Evolutionary conservation across 2,888 invertebrate species (phyloP).

Genomic region (Melinaea marsaeus): DNA sequence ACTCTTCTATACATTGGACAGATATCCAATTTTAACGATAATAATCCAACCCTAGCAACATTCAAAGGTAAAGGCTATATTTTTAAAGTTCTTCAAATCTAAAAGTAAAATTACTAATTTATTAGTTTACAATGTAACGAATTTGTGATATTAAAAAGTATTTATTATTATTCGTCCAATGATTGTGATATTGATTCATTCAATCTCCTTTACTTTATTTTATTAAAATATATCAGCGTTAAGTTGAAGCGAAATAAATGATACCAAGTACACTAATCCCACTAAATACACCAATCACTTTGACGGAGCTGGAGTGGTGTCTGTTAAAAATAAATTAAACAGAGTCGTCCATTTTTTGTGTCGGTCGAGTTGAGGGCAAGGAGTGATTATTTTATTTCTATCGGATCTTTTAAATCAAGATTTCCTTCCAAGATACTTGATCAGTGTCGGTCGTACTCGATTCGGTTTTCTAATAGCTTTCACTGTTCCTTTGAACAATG

Average conservation of each 20-base stretch:
- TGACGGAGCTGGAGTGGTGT: neutral
- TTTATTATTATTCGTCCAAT: too few species aligned
- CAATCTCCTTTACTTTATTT: too few species aligned
- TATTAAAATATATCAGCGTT: too few species aligned
- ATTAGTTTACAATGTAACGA: too few species aligned
- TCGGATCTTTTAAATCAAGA: neutral
- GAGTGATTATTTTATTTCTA: constrained; percentile 1
- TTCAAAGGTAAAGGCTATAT: neutral
- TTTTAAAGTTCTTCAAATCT: too few species aligned
- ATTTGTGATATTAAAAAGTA: too few species aligned
- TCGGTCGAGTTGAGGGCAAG: neutral
- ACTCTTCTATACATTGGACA: constrained; percentile 11
- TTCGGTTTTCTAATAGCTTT: neutral
- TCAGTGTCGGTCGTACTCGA: neutral
- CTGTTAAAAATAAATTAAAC: neutral
- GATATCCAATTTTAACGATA: constrained; percentile 2
- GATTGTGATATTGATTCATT: too few species aligned
- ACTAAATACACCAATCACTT: neutral
- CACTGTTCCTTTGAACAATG: neutral
- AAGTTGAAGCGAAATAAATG: too few species aligned
- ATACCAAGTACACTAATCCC: neutral
- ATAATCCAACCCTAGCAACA: neutral
- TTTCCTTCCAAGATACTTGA: neutral
- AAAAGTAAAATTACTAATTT: too few species aligned
- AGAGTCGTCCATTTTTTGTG: neutral